Percentiles rank a stretch among this genome's conserved stretches.
These are phyloP conservation scores for Zoanthus gigantus DNA, from an alignment of 92 coral and sea anemone species.

Conservation along the genomic window DNA sequence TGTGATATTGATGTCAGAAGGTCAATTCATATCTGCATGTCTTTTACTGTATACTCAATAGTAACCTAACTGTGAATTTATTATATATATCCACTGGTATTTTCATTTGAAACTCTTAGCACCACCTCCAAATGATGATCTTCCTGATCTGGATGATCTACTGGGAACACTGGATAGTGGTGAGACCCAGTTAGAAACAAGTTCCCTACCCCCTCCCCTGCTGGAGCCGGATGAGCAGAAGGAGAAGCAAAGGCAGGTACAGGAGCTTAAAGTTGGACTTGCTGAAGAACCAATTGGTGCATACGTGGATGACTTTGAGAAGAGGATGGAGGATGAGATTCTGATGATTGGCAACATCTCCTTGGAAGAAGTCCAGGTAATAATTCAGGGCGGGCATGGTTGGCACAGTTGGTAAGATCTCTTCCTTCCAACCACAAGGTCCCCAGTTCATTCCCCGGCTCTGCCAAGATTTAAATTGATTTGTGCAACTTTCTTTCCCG, in stretches of 20 bases:
- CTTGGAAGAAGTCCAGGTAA: slow-evolving; percentile 97
- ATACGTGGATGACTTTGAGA: slow-evolving; percentile 92
- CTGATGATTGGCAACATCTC: slow-evolving; percentile 98
- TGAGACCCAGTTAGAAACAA: slow-evolving; percentile 83
- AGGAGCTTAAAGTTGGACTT: slow-evolving; percentile 89
- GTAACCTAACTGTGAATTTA: too few species aligned
- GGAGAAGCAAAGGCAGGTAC: slow-evolving; percentile 79
- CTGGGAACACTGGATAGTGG: slow-evolving; percentile 94
- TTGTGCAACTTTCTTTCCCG: too few species aligned
- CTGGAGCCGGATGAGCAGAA: slow-evolving; percentile 86
- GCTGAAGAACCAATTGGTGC: slow-evolving; percentile 85
- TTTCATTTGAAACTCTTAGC: slow-evolving; percentile 45
- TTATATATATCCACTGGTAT: neutral
- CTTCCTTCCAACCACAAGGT: too few species aligned
- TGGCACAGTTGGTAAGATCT: too few species aligned
- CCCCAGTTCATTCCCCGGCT: too few species aligned
- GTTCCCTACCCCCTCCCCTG: slow-evolving; percentile 82
- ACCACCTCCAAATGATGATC: slow-evolving; percentile 80
- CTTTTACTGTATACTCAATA: too few species aligned
- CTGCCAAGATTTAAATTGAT: too few species aligned
- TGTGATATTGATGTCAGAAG: too few species aligned
- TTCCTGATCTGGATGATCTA: slow-evolving; percentile 90
- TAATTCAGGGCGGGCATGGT: too few species aligned
- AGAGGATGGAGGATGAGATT: slow-evolving; percentile 92
- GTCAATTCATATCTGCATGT: too few species aligned